Conservation (phyloP, 2,888 invertebrate species). For the Iphiclides podalirius region DNA sequence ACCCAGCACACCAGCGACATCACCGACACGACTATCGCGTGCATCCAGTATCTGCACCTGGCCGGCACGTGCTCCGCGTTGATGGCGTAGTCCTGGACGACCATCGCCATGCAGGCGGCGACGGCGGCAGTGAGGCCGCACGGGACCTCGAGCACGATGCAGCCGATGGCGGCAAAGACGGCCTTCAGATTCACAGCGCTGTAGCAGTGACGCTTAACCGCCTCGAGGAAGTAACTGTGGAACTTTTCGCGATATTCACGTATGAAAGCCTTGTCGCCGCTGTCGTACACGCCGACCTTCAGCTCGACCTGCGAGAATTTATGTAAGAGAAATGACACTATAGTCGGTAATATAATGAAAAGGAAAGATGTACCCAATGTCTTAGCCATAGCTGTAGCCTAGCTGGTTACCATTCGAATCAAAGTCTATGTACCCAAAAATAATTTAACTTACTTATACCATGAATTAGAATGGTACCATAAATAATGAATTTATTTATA, state of each 20-base stretch:
- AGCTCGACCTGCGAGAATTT: slow-evolving; percentile 59
- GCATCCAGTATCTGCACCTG: slow-evolving; percentile 72
- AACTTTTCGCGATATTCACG: slow-evolving; percentile 68
- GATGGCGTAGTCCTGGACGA: slow-evolving; percentile 79
- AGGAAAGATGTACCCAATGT: no score
- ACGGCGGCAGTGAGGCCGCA: slow-evolving; percentile 81
- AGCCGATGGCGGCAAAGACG: slow-evolving; percentile 75
- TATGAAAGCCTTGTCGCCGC: slow-evolving; percentile 74
- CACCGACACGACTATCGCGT: slow-evolving; percentile 79
- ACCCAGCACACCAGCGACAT: slow-evolving; percentile 83
- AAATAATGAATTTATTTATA: no score
- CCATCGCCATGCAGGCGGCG: slow-evolving; percentile 79
- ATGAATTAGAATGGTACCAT: no score
- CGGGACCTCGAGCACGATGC: slow-evolving; percentile 80
- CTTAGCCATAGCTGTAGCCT: no score
- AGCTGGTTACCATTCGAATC: no score
- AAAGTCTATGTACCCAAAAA: no score
- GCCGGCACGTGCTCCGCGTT: slow-evolving; percentile 50
- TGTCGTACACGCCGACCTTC: slow-evolving; percentile 50
- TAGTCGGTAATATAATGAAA: no score
- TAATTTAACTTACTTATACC: no score
- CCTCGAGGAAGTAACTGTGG: slow-evolving; percentile 55
- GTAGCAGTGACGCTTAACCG: slow-evolving; percentile 64
- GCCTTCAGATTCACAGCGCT: slow-evolving; percentile 74
- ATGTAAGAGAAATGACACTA: no score